Evolutionary conservation across 1,140 invertebrate genomes (phyloP).

Genomic region (Cecropterus lyciades): DNA sequence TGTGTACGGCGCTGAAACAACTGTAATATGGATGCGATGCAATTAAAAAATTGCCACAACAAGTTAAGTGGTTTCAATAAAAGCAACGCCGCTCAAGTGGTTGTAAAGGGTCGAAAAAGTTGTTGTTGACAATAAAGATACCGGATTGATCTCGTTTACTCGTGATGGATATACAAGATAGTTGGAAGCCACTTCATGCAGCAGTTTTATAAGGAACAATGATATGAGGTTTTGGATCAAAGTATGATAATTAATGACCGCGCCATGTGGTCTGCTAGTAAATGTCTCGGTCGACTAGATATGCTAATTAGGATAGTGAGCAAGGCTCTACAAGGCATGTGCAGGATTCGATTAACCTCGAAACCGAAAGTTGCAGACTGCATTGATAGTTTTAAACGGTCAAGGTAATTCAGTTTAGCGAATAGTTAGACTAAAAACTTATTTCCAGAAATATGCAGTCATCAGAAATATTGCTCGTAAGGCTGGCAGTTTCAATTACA

Average conservation of each 20-base stretch:
- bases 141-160: conserved; percentile 7
- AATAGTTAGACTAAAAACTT: conserved; percentile 8
- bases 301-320: conserved; percentile 44
- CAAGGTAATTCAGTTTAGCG: conserved; percentile 62
- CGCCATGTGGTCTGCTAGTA: conserved; percentile 38
- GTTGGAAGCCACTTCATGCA: not conserved
- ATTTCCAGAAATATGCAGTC: conserved; percentile 5
- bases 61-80: conserved; percentile 27
- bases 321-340: conserved; percentile 44
- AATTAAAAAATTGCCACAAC: conserved; percentile 37
- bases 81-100: conserved; percentile 20
- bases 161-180: not conserved
- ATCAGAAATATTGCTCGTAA: not conserved
- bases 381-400: conserved; percentile 60
- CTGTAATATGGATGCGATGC: conserved; percentile 35
- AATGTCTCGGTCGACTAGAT: conserved; percentile 46
- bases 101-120: conserved; percentile 21
- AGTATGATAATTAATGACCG: conserved; percentile 3
- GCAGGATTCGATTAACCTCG: conserved; percentile 62
- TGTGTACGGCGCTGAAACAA: conserved; percentile 35
- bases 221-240: not conserved
- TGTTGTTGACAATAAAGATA: conserved; percentile 14
- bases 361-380: conserved; percentile 70
- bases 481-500: not conserved
- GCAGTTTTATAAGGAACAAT: not conserved